A percentile compares a stretch with the other conserved stretches of the same genome.
Evolutionary conservation across 2,113 vertebrate species (phyloP).

Genomic region (Ochotona curzoniae): DNA sequence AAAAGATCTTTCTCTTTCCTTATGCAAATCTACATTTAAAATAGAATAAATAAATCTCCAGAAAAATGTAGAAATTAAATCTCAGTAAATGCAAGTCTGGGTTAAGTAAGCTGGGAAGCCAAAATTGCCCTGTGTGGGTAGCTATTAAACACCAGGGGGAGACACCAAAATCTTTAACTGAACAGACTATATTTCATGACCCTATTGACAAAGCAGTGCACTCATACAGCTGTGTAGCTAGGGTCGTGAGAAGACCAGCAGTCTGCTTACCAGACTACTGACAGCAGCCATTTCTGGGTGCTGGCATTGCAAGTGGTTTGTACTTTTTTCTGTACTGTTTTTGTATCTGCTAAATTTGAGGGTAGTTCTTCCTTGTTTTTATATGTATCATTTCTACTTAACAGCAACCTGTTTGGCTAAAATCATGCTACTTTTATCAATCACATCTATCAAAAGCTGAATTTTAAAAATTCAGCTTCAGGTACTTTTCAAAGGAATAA

Average conservation of each 20-base stretch:
- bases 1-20: too few species aligned
- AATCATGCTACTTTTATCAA: neutral
- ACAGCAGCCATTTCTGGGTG: neutral
- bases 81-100: neutral
- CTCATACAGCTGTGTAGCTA: neutral
- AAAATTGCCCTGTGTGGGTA: neutral
- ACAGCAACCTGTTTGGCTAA: slow-evolving; percentile 18
- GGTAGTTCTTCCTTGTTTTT: neutral
- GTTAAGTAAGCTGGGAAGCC: neutral
- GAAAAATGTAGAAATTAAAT: neutral
- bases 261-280: neutral
- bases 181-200: neutral
- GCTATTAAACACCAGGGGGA: neutral
- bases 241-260: neutral
- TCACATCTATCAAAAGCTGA: neutral
- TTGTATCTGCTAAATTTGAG: neutral
- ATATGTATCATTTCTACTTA: neutral
- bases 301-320: neutral
- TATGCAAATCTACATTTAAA: too few species aligned
- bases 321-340: slow-evolving; percentile 3
- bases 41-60: too few species aligned
- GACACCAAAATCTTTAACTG: neutral
- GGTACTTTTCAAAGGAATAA: neutral
- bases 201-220: neutral
- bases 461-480: slow-evolving; percentile 12